Evolutionary conservation across 1,140 invertebrate genomes (phyloP).

Genomic region (Zaprionus camerounensis): DNA sequence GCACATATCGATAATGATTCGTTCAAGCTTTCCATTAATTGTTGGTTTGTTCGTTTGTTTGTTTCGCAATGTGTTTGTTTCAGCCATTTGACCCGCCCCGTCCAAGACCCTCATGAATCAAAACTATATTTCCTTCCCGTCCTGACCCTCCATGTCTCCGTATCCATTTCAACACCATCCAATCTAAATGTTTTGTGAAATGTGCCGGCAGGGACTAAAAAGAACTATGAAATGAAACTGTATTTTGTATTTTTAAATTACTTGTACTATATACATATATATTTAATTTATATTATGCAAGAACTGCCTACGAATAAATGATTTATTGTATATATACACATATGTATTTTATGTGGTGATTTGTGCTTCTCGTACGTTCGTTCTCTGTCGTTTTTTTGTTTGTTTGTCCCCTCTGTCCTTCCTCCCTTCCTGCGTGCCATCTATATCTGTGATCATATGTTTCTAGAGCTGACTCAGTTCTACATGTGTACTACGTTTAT

Average conservation of each 20-base stretch:
- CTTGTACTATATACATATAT: slow-evolving; percentile 76
- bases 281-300: slow-evolving; percentile 83
- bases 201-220: slow-evolving; percentile 62
- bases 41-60: slow-evolving; percentile 24
- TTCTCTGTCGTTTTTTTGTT: slow-evolving; percentile 7
- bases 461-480: slow-evolving; percentile 17
- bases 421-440: not conserved
- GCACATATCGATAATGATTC: slow-evolving; percentile 14
- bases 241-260: slow-evolving; percentile 83
- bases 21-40: slow-evolving; percentile 17
- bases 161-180: slow-evolving; percentile 18
- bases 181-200: slow-evolving; percentile 61
- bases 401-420: not conserved
- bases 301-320: slow-evolving; percentile 82
- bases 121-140: slow-evolving; percentile 12
- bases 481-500: slow-evolving; percentile 14
- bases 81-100: slow-evolving; percentile 12
- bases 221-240: slow-evolving; percentile 76
- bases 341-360: slow-evolving; percentile 44
- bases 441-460: not conserved
- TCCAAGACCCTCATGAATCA: not conserved
- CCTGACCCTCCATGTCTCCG: slow-evolving; percentile 6
- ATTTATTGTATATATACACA: slow-evolving; percentile 69
- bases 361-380: slow-evolving; percentile 32
- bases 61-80: slow-evolving; percentile 20